Evolutionary conservation across 2,113 vertebrate genomes (phyloP).

Genomic region (Saguinus imperator): DNA sequence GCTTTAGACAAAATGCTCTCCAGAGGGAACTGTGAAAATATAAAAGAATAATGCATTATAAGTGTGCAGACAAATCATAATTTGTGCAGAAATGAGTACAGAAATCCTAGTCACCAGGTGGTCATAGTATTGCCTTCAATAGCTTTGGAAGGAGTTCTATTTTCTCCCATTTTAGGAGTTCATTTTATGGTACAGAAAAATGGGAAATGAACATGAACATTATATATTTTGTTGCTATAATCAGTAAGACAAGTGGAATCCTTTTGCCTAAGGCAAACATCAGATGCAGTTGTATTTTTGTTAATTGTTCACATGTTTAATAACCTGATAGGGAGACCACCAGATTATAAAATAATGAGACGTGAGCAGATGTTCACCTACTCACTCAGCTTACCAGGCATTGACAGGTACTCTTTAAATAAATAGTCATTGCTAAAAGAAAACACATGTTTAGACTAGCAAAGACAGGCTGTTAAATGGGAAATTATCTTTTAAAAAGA

Average conservation of each 20-base stretch:
- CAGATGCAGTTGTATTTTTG: not conserved
- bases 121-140: not conserved
- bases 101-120: not conserved
- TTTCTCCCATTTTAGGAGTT: not conserved
- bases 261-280: not conserved
- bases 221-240: not conserved
- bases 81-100: not conserved
- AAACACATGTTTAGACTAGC: not conserved
- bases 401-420: not conserved
- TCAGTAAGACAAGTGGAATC: not conserved
- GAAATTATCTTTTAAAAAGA: not conserved
- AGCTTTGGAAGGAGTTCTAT: not conserved
- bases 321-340: not conserved
- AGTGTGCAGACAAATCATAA: not conserved
- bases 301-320: not conserved
- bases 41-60: not conserved
- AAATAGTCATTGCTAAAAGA: not conserved
- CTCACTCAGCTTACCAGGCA: not conserved
- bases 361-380: not conserved
- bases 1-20: not conserved
- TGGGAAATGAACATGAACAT: not conserved
- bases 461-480: not conserved
- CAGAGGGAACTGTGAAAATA: not conserved
- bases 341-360: not conserved
- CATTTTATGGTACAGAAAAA: not conserved